Evolutionary conservation across 1,140 invertebrate genomes (phyloP), one percentile per base, ranked within the genome.

Genomic region (Caenorhabditis briggsae): DNA sequence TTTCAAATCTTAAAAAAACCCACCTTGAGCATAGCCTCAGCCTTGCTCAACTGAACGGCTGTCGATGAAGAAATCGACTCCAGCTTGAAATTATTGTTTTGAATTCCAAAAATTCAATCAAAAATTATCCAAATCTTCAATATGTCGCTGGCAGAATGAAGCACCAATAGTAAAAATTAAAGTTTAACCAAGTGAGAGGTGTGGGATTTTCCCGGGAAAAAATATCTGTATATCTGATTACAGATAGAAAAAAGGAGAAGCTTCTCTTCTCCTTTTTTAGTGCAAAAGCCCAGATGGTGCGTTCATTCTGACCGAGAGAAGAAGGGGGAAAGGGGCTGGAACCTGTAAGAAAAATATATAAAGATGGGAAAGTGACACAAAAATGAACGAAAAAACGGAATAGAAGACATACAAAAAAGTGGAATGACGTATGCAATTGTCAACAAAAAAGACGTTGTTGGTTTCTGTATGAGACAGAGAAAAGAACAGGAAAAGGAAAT

Each of bases 361-460:
- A 78, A 18, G 46, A 50, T 78, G 70, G 43, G 33, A 65, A 65
- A 65, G 61, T 25, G 61, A 65, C 11, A 65, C 20, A 70, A 70
- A 33, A 18, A 46, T 78, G 33, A 7, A 50, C 48, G n/a, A 23
- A 23, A 50, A 78, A 43, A 50, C 6, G 43, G 11, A 78, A 11
- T 46, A 78, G n/a, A 78, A 78, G 46, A 50, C 11, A 50, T 18
- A 50, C 48, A 41, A 20, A 61, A 74, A 33, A n/a, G 41, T n/a
- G 64, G 16, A 70, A 78, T 78, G 43, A 78, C 70, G 70, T 78
- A 3, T 33, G 33, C 70, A 50, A 18, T 78, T 78, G 70, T 78
- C 70, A 78, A 78, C 70, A 78, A 12, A 78, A 65, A 78, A 78
- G 46, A 78, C 70, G 46, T 50, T 50, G 70, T 70, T 70, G 41